Evolutionary conservation across 1,140 invertebrate species (phyloP), one percentile per base, ranked within the genome.

Genomic region (Bactericera cockerelli): DNA sequence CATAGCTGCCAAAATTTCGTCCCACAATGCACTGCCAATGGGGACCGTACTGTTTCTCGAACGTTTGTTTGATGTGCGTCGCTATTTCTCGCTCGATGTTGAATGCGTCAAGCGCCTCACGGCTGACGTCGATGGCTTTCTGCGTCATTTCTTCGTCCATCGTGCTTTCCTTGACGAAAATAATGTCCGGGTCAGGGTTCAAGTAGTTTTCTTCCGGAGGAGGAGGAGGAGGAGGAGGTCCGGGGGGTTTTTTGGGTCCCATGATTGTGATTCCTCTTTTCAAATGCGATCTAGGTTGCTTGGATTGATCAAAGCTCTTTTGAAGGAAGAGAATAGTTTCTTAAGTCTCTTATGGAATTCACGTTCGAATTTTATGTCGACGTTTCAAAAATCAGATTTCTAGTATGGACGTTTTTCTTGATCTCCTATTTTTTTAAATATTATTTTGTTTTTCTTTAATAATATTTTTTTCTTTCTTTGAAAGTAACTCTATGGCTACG

Each of bases 1-100:
- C 42, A 22, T 49, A 49, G 42, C 42, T 49, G 6, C 42, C 42
- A 22, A 49, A 49, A n/a, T 49, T 49, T n/a, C 42, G 6, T 4
- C 42, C 42, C 22, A 49, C 42, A 49, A 49, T n/a, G n/a, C 42
- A 49, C 19, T 49, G 42, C 42, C 42, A 49, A n/a, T 49, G 19
- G 8, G 42, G 42, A 19, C 42, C 42, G 22, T 49, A 49, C 4
- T 4, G 4, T 4, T 49, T 49, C 8, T 49, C 42, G 19, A 49
- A 49, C 8, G 4, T 6, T 22, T 49, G 42, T 49, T 49, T 49
- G 42, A 49, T 49, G 19, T 49, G n/a, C 4, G 42, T 49, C 8
- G 42, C 42, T 16, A 49, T 16, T 49, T 49, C n/a, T 16, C 22
- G 6, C 19, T 49, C 42, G 6, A 22, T 49, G 42, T 49, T 49